Evolutionary conservation across 2,797 vertebrate species (phyloP).

Genomic region (Thaleichthys pacificus): DNA sequence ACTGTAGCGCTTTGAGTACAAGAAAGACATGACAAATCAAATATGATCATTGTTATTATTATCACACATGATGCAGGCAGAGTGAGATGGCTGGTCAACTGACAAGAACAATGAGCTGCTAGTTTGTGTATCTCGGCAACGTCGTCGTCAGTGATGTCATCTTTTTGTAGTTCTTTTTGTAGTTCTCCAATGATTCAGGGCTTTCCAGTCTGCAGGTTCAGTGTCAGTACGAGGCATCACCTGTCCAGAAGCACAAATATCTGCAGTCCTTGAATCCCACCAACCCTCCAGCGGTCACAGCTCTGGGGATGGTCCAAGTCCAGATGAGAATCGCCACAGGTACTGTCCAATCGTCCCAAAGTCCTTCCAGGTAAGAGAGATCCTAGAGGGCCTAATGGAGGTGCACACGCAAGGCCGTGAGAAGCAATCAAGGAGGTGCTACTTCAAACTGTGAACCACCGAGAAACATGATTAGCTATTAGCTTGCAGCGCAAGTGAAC

Average conservation of each 20-base stretch:
- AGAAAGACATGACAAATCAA: too few relatives aligned
- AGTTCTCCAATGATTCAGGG: neutral
- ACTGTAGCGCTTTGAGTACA: too few relatives aligned
- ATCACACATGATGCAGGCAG: too few relatives aligned
- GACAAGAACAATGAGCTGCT: too few relatives aligned
- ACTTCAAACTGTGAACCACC: too few relatives aligned
- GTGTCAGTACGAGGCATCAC: conserved; percentile 55
- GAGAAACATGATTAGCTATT: too few relatives aligned
- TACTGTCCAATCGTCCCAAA: conserved; percentile 22
- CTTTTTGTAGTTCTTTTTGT: neutral
- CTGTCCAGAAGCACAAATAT: conserved; percentile 40
- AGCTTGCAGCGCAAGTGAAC: too few relatives aligned
- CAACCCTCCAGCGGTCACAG: conserved; percentile 60
- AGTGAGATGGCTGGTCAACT: too few relatives aligned
- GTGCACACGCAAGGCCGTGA: too few relatives aligned
- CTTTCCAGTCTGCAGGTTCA: conserved; percentile 63
- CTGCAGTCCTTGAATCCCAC: conserved; percentile 45
- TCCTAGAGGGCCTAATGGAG: neutral
- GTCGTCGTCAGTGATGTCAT: neutral
- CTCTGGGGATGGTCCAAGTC: conserved; percentile 57
- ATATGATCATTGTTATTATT: too few relatives aligned
- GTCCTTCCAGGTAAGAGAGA: neutral
- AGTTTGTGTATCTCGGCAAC: neutral
- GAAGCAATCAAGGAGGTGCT: too few relatives aligned
- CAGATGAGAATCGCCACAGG: conserved; percentile 74